Evolutionary conservation across 1,140 invertebrate species (phyloP).

Genomic region (Sycobia sp.): DNA sequence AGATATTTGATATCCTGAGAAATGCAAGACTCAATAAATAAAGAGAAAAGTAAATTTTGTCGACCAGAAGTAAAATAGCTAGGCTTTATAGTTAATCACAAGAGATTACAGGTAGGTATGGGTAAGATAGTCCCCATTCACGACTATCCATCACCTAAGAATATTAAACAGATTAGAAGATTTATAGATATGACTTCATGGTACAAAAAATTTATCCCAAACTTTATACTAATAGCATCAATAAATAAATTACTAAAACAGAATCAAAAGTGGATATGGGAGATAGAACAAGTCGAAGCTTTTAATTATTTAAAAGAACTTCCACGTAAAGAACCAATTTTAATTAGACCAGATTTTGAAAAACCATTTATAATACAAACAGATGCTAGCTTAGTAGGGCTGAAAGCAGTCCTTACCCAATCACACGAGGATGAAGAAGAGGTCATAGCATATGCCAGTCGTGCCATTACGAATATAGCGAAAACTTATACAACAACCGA

Average conservation of each 20-base stretch:
- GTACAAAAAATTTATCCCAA: not conserved
- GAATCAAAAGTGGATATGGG: not conserved
- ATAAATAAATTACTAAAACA: not conserved
- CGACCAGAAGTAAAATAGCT: constrained; percentile 36
- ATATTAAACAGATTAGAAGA: not conserved
- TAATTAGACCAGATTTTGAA: not conserved
- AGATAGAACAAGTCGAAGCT: not conserved
- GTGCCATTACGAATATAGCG: too few species aligned
- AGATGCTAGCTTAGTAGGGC: not conserved
- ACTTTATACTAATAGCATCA: not conserved
- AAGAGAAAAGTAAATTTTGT: constrained; percentile 42
- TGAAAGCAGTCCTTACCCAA: not conserved
- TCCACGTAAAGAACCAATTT: not conserved
- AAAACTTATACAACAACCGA: too few species aligned
- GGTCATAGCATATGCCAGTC: too few species aligned
- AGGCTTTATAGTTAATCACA: constrained; percentile 37
- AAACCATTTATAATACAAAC: not conserved
- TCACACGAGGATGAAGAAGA: not conserved
- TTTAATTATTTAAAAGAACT: not conserved
- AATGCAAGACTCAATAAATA: constrained; percentile 40
- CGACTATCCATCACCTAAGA: not conserved
- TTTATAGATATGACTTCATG: constrained; percentile 5
- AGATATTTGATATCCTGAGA: constrained; percentile 11
- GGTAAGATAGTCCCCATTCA: constrained; percentile 40
- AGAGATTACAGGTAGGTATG: constrained; percentile 41